Base-by-base conservation (phyloP, 2,113 vertebrate genomes). In the Fukomys damarensis region DNA sequence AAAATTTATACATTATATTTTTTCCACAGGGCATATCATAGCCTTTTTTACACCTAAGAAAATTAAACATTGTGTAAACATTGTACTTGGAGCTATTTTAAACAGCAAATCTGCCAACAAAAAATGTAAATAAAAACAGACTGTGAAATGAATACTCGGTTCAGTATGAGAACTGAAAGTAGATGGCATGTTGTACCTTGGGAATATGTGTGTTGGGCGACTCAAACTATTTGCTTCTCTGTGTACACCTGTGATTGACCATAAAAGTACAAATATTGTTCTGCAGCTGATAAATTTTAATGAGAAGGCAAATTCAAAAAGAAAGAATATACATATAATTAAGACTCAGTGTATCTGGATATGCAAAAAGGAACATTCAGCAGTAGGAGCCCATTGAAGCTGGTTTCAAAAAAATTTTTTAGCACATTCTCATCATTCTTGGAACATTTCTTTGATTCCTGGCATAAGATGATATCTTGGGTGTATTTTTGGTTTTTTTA, bases 321-420 rank as follows among this genome's bases (percentile, higher is more conserved):
- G 70, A 81, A 19, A 10, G 19, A 80, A 85, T 85, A 32, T 91
- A 9, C 28, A 56, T 61, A 63, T 85, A 86, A 82, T 58, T 49
- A 63, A 68, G 6, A 89, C 56, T 52, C 32, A 54, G n/a, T 70
- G 13, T 56, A 93, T 88, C 93, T 97, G 61, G 12, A 58, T 90
- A 56, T 28, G 22, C 35, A 22, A 58, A 56, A 80, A 28, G 3
- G 52, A 35, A 46, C 19, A 46, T n/a, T 86, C 32, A 87, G 49
- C 24, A 87, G 19, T 76, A 54, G 19, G 26, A 84, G 12, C n/a
- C 26, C 30, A 35, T 16, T 54, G 30, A 85, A 63, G 26, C 5
- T 30, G 58, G 5, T 17, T 93, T 91, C 85, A 87, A 80, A 80
- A 80, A 80, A 43, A 11, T 11, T 19, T 83, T 88, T 93, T 70